phyloP scores from a whole-genome alignment of 2,888 invertebrate species.

The Scaeva pyrastri region DNA sequence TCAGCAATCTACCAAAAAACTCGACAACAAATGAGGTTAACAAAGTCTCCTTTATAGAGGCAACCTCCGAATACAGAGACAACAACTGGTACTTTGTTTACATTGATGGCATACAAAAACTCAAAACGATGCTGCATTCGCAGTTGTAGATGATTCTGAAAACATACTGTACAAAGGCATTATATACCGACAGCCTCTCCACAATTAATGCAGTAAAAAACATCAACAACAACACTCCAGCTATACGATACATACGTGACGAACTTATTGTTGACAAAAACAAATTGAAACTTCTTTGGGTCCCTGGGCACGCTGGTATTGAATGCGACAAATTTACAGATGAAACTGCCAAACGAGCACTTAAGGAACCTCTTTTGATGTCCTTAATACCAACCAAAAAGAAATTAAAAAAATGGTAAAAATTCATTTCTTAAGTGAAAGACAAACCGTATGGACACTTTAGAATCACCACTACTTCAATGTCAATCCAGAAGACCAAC shows the following conservation, averaged over 20 bases:
- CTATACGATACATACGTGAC: too few species aligned
- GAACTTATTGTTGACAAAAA: not conserved
- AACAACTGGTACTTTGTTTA: constrained; percentile 18
- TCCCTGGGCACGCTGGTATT: not conserved
- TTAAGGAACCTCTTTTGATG: too few species aligned
- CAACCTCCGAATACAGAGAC: not conserved
- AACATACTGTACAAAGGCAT: constrained; percentile 14
- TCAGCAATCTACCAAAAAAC: not conserved
- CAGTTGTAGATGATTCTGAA: not conserved
- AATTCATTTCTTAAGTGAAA: too few species aligned
- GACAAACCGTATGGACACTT: too few species aligned
- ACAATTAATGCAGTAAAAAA: too few species aligned
- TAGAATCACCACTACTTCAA: too few species aligned
- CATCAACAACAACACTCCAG: too few species aligned
- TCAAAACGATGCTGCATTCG: not conserved
- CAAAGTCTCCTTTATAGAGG: not conserved
- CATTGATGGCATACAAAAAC: constrained; percentile 36
- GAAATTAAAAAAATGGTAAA: not conserved
- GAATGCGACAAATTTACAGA: not conserved
- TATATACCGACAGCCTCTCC: too few species aligned
- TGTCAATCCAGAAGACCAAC: too few species aligned
- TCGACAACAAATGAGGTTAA: not conserved
- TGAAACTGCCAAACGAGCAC: not conserved
- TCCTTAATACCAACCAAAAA: not conserved
- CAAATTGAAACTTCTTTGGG: not conserved